phyloP scores from a whole-genome alignment of 2,797 vertebrate species.

The Spondyliosoma cantharus region DNA sequence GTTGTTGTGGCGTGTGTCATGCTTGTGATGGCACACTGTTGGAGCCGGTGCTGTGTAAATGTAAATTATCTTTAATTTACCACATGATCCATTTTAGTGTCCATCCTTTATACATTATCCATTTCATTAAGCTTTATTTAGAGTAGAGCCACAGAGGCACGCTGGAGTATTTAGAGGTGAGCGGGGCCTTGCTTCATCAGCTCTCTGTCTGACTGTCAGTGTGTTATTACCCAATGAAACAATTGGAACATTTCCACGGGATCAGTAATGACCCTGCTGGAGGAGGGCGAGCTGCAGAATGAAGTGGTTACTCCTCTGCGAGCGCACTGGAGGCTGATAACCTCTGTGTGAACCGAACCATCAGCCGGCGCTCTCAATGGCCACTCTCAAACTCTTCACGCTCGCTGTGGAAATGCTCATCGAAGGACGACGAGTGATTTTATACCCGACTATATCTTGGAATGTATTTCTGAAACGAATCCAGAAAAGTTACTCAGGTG shows the following conservation, averaged over 20 bases:
- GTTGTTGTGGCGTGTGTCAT: neutral
- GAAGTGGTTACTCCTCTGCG: slow-evolving; percentile 19
- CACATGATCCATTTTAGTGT: neutral
- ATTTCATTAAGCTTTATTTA: neutral
- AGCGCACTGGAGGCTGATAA: slow-evolving; percentile 28
- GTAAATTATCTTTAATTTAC: neutral
- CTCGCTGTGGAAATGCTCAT: slow-evolving; percentile 6
- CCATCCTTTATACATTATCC: neutral
- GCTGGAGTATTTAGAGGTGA: neutral
- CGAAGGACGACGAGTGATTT: slow-evolving; percentile 15
- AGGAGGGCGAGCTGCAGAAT: slow-evolving; percentile 4
- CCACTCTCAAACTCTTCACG: slow-evolving; percentile 28
- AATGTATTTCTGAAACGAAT: slow-evolving; percentile 12
- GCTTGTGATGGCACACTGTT: neutral
- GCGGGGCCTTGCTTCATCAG: neutral
- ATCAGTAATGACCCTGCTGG: slow-evolving; percentile 12
- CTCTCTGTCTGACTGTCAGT: neutral
- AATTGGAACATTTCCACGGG: neutral
- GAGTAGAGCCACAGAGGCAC: neutral
- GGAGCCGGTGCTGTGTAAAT: neutral
- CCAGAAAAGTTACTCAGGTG: neutral
- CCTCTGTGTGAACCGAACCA: slow-evolving; percentile 19
- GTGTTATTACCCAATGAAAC: slow-evolving; percentile 8
- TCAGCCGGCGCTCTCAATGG: neutral
- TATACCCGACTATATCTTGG: slow-evolving; percentile 12